These are phyloP conservation scores for Epicampocera succincta DNA, from an alignment of 2,888 invertebrate genomes.

Conservation along the genomic window DNA sequence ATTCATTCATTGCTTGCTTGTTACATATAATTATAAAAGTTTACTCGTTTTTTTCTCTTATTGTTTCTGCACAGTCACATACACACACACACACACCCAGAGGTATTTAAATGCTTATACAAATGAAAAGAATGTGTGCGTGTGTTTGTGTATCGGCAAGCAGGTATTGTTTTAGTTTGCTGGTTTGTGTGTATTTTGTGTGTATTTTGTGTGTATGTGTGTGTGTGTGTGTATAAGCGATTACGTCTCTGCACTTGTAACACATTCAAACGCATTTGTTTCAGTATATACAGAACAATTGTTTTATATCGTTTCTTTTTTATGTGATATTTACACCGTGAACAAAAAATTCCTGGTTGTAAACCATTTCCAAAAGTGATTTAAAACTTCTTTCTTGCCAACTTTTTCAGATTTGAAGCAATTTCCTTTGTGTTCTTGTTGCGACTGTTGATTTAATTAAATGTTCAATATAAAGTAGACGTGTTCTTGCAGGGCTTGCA, in stretches of 20 bases:
- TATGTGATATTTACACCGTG: conserved; percentile 32
- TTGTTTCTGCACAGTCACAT: conserved; percentile 4
- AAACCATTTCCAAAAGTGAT: conserved; percentile 19
- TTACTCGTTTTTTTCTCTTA: conserved; percentile 35
- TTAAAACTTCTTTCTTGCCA: too few species aligned
- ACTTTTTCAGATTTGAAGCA: too few species aligned
- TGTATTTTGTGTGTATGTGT: background rate
- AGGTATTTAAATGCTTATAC: conserved; percentile 13
- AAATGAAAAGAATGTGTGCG: background rate
- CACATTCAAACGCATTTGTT: background rate
- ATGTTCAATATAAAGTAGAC: too few species aligned
- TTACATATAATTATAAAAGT: conserved; percentile 67
- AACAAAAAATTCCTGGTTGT: background rate
- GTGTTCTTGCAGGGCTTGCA: too few species aligned
- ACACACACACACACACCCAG: conserved; percentile 44
- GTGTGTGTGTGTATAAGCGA: background rate
- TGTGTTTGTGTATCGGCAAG: background rate
- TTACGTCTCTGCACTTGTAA: conserved; percentile 5
- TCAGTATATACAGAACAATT: conserved; percentile 39
- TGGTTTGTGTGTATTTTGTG: background rate
- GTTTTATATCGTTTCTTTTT: conserved; percentile 36
- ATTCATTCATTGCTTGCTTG: conserved; percentile 56
- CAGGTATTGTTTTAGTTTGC: conserved; percentile 12
- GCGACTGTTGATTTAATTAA: too few species aligned
- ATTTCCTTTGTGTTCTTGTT: too few species aligned